Evolutionary conservation across 2,888 invertebrate genomes (phyloP).

Genomic region (Perdita meconis): DNA sequence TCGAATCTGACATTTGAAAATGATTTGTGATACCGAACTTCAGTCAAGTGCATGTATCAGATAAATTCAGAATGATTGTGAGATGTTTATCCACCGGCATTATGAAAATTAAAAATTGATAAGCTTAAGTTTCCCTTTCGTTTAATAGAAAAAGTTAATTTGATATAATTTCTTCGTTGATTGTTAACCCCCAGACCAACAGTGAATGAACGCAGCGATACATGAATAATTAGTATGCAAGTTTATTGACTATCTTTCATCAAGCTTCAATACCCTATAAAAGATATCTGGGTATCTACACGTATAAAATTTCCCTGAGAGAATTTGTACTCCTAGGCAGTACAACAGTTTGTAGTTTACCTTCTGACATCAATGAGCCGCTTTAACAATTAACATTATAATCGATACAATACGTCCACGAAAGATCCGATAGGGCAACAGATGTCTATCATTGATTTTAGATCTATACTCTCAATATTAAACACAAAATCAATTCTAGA

Average conservation of each 20-base stretch:
- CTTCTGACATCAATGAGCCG: constrained; percentile 19
- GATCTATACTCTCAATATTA: constrained; percentile 1
- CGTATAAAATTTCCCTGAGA: constrained; percentile 65
- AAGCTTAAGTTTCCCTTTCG: too few species aligned
- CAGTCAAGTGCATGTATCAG: neutral
- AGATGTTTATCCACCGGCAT: too few species aligned
- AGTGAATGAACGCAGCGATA: constrained; percentile 37
- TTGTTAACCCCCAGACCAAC: constrained; percentile 20
- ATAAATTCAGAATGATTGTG: constrained; percentile 14
- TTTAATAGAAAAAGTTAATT: constrained; percentile 10
- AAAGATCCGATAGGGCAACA: constrained; percentile 9
- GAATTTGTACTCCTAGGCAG: constrained; percentile 61
- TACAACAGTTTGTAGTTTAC: constrained; percentile 18
- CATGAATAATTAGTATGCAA: constrained; percentile 59
- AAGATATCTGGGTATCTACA: constrained; percentile 28
- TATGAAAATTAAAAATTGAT: too few species aligned
- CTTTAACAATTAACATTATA: constrained; percentile 48
- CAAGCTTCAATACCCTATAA: constrained; percentile 19
- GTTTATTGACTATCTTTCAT: constrained; percentile 61
- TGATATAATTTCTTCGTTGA: constrained; percentile 30
- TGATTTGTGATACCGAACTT: neutral
- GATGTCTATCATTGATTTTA: constrained; percentile 4
- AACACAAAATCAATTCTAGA: constrained; percentile 13
- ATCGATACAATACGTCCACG: constrained; percentile 32
- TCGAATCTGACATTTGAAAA: neutral